Conservation (phyloP, 2,113 vertebrate species). For the Oncorhynchus clarkii region DNA sequence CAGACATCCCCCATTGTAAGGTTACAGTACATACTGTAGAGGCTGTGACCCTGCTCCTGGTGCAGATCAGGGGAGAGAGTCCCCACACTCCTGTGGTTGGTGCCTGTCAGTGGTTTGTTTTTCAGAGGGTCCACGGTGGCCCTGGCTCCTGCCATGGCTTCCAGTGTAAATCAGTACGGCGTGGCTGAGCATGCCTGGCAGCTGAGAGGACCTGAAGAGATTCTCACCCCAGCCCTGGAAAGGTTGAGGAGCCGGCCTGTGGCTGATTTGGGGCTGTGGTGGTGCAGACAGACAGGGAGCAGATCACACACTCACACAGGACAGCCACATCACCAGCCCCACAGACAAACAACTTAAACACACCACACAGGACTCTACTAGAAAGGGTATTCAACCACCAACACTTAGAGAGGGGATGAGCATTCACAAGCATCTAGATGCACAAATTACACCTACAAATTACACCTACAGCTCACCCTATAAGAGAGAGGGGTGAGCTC, state of each 20-base stretch:
- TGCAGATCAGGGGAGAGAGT: too few relatives aligned
- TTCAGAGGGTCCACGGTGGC: constrained; percentile 30
- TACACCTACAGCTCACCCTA: too few relatives aligned
- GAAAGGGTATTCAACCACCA: neutral
- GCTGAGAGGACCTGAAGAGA: constrained; percentile 34
- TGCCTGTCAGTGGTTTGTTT: constrained; percentile 53
- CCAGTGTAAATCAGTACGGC: constrained; percentile 30
- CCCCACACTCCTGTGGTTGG: too few relatives aligned
- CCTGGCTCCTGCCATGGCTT: constrained; percentile 8
- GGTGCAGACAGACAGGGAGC: constrained; percentile 68
- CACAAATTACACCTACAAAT: neutral
- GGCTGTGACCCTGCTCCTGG: too few relatives aligned
- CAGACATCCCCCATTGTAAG: too few relatives aligned
- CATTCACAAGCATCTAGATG: neutral
- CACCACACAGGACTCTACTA: neutral
- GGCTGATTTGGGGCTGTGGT: constrained; percentile 38
- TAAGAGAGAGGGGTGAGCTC: too few relatives aligned
- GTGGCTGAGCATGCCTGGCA: constrained; percentile 29
- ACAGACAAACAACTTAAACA: constrained; percentile 11
- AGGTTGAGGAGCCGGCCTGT: constrained; percentile 32
- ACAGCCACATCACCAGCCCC: constrained; percentile 6
- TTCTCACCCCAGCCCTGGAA: constrained; percentile 44
- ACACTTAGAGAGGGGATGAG: neutral
- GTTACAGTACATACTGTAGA: too few relatives aligned
- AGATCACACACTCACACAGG: constrained; percentile 51